A percentile compares a stretch with the other conserved stretches of the same genome.
phyloP scores from a whole-genome alignment of 30 jellyfish, hydroid and myxozoan species.

The Turritopsis rubra region DNA sequence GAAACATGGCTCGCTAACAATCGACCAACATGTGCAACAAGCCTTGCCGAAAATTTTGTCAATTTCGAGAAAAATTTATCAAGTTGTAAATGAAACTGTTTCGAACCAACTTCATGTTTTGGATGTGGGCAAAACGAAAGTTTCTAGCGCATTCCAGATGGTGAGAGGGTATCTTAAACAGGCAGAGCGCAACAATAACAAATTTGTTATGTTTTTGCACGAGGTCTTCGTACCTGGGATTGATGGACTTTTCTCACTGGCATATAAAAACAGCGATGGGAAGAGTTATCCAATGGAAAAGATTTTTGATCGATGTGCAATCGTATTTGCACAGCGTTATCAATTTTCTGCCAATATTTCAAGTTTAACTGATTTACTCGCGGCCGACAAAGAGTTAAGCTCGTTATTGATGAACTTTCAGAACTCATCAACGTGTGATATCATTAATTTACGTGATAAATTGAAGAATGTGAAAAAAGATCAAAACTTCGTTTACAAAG shows the following conservation, averaged over 20 bases:
- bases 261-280: neutral
- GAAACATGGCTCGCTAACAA: constrained; percentile 31
- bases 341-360: neutral
- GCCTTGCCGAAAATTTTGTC: constrained; percentile 10
- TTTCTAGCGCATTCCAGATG: neutral
- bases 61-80: neutral
- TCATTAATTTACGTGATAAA: neutral
- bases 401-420: neutral
- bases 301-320: neutral
- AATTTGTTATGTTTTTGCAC: constrained; percentile 10
- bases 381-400: neutral
- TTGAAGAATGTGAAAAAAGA: constrained; percentile 1
- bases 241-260: constrained; percentile 24
- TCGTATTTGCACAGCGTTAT: neutral
- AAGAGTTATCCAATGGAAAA: neutral
- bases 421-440: constrained; percentile 16
- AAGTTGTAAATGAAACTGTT: neutral
- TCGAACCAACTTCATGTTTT: neutral
- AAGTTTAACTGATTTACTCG: neutral
- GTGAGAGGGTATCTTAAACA: constrained; percentile 8
- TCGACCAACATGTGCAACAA: constrained; percentile 31
- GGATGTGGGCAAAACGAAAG: neutral
- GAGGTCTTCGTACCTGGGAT: constrained; percentile 29
- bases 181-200: neutral
- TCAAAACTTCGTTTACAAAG: neutral